Evolutionary conservation across 2,113 vertebrate species (phyloP), one percentile per base, ranked within the genome.

Genomic region (Beaufortia kweichowensis): DNA sequence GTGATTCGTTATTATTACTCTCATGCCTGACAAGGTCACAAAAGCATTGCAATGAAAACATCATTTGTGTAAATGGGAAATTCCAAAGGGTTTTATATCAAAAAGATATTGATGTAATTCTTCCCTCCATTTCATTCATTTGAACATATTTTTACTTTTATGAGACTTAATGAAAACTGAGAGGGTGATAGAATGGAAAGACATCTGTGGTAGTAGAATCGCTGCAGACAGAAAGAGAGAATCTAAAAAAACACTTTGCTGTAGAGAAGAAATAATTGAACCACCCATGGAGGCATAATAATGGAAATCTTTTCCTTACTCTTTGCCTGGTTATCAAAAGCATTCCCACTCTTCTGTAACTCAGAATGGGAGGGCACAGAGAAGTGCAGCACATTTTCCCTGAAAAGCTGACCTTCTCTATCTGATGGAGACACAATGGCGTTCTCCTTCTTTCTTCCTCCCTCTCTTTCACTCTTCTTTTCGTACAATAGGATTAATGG

Each of bases 401-500:
- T 68, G 60, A 79, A 76, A 77, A 73, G 67, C 41, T 77, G 73
- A 46, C 55, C 67, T 66, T 60, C n/a, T 46, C 46, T 79, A 72
- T 82, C 68, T 72, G 46, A 77, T 72, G 62, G 68, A 79, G 62
- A 63, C 75, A 77, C 67, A 74, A 53, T 71, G 64, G 62, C 67
- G 12, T n/a, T 57, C 60, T 60, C 63, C 50, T 28, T 61, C 31
- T 74, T 31, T 43, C 55, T 63, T 53, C 56, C 73, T 26, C 63
- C 11, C 14, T 70, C 48, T 21, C 48, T 46, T 68, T 39, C 39
- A 69, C 80, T 80, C 83, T 85, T 85, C 84, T 89, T 83, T 85
- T 83, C 67, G 29, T 79, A 86, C 87, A 90, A 87, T 88, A 83
- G 86, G 85, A 90, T 90, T 89, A 91, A 82, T 79, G 81, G 81